A percentile compares a stretch with the other conserved stretches of the same genome.
phyloP scores from a whole-genome alignment of 2,113 vertebrate genomes.

The Poicephalus meyeri region DNA sequence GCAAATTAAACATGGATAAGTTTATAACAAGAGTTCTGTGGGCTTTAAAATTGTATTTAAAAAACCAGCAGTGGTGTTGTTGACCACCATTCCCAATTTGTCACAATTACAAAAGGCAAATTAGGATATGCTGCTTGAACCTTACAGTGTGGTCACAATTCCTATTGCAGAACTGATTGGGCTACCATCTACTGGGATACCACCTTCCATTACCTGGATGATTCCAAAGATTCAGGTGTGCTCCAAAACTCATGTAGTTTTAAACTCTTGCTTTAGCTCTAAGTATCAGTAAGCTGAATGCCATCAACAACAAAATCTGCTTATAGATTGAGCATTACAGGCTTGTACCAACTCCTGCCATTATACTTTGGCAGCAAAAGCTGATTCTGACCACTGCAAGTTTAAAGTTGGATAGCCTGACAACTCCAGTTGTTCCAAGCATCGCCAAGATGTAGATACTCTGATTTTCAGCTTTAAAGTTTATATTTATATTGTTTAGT shows the following conservation, averaged over 20 bases:
- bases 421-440: neutral
- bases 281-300: neutral
- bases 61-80: neutral
- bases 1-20: neutral
- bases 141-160: rapidly evolving
- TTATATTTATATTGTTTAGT: neutral
- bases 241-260: neutral
- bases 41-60: neutral
- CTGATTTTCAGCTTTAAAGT: neutral
- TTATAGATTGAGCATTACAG: neutral
- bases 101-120: neutral
- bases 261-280: neutral
- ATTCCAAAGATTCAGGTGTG: neutral
- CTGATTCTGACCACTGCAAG: neutral
- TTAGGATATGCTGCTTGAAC: neutral
- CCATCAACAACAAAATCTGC: neutral
- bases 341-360: neutral
- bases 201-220: rapidly evolving
- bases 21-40: neutral
- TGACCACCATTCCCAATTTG: neutral
- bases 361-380: neutral
- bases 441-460: neutral
- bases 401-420: neutral
- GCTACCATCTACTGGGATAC: neutral
- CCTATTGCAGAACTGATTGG: neutral